Percentiles rank a stretch among this genome's conserved stretches.
phyloP scores from a whole-genome alignment of 2,888 invertebrate genomes.

The Maniola hyperantus region DNA sequence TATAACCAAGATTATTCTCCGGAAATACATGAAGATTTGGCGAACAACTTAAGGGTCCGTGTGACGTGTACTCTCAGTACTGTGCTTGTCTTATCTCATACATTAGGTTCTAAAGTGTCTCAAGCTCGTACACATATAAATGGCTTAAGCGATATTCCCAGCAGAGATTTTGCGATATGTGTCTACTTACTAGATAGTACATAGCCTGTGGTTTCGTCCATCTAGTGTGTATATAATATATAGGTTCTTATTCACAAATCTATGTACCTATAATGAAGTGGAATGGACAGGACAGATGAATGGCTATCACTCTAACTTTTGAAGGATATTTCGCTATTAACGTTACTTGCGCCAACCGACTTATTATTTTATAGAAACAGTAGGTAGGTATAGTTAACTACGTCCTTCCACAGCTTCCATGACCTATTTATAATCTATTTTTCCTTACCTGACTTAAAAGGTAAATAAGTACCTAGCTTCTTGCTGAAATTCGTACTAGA shows the following conservation, averaged over 20 bases:
- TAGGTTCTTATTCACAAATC: background rate
- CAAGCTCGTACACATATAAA: slow-evolving; percentile 5
- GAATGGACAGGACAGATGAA: no score
- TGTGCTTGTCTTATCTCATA: slow-evolving; percentile 9
- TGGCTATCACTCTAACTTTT: no score
- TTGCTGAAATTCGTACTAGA: no score
- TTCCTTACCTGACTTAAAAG: no score
- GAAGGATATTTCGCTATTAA: no score
- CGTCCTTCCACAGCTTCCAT: no score
- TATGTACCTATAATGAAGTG: background rate
- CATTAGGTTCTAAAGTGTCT: slow-evolving; percentile 8
- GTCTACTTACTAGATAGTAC: background rate
- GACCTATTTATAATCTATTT: no score
- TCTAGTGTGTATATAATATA: background rate
- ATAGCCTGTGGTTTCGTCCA: background rate
- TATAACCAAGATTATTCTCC: slow-evolving; percentile 6
- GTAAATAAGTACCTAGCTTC: no score
- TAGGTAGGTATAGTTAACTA: no score
- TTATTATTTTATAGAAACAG: no score
- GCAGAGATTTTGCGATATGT: background rate
- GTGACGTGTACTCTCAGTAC: no score
- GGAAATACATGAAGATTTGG: slow-evolving; percentile 13
- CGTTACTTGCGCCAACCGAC: no score
- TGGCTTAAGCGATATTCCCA: slow-evolving; percentile 1
- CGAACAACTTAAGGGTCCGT: slow-evolving; percentile 9